phyloP scores from a whole-genome alignment of 2,888 invertebrate species.

The Patella depressa region DNA sequence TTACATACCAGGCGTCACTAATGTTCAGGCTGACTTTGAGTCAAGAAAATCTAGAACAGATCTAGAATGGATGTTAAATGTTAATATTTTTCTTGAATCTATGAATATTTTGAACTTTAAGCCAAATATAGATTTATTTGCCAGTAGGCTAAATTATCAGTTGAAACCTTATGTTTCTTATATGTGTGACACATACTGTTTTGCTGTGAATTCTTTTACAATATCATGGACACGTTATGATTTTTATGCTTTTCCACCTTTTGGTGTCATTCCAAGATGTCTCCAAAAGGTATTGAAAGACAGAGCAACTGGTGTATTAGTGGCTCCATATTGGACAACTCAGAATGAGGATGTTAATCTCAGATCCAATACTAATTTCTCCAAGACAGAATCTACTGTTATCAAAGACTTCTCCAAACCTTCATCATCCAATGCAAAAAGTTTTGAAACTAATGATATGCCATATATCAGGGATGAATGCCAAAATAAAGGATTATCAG shows the following conservation, averaged over 20 bases:
- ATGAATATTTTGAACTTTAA: background rate
- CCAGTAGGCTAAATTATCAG: conserved; percentile 30
- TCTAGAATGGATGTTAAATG: conserved; percentile 27
- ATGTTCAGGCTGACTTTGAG: conserved; percentile 22
- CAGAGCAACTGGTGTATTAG: conserved; percentile 20
- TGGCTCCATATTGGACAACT: conserved; percentile 24
- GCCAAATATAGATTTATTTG: conserved; percentile 32
- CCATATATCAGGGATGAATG: conserved; percentile 20
- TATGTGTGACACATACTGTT: conserved; percentile 28
- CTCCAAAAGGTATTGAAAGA: conserved; percentile 27
- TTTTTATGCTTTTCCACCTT: conserved; percentile 31
- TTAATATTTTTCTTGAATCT: background rate
- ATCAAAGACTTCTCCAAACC: background rate
- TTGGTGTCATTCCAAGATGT: conserved; percentile 21
- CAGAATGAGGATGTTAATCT: conserved; percentile 19
- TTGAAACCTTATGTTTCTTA: conserved; percentile 23
- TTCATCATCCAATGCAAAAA: background rate
- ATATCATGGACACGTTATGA: conserved; percentile 19
- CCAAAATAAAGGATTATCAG: conserved; percentile 25
- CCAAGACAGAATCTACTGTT: conserved; percentile 8
- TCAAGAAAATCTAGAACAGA: conserved; percentile 3
- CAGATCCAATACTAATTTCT: conserved; percentile 17
- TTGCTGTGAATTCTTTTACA: conserved; percentile 25
- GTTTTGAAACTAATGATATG: conserved; percentile 1
- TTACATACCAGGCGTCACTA: conserved; percentile 19